These are phyloP conservation scores for Pogonocichla stellata DNA, from an alignment of 2,113 vertebrate genomes.

Conservation along the genomic window DNA sequence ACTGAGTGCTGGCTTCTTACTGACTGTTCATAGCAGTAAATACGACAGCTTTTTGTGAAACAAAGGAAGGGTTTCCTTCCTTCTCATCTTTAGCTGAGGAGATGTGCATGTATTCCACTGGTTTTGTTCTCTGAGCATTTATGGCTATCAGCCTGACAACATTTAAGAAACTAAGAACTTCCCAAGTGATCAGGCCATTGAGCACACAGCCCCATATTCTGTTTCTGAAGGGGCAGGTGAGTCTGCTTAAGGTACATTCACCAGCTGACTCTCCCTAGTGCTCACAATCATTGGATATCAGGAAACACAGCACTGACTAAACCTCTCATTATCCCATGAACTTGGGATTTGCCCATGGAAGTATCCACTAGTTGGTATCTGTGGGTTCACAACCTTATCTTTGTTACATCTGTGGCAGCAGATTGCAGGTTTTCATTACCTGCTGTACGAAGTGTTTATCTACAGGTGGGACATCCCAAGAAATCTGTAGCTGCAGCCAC, in stretches of 20 bases:
- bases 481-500: neutral
- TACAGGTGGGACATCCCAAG: neutral
- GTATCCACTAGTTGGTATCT: neutral
- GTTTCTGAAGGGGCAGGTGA: neutral
- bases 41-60: neutral
- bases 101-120: rapidly evolving
- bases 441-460: neutral
- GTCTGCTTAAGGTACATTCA: neutral
- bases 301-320: neutral
- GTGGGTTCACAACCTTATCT: neutral
- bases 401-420: neutral
- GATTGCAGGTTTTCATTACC: neutral
- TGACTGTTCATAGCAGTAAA: neutral
- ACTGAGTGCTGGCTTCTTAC: neutral
- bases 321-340: neutral
- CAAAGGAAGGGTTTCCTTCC: neutral
- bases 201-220: rapidly evolving
- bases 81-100: neutral
- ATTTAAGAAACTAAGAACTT: neutral
- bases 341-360: neutral
- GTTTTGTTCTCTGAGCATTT: neutral
- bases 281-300: neutral
- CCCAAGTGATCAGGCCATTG: neutral
- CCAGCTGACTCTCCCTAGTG: neutral
- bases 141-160: neutral